Conservation (phyloP, 2,888 invertebrate genomes). For the Rotaria macrura region DNA sequence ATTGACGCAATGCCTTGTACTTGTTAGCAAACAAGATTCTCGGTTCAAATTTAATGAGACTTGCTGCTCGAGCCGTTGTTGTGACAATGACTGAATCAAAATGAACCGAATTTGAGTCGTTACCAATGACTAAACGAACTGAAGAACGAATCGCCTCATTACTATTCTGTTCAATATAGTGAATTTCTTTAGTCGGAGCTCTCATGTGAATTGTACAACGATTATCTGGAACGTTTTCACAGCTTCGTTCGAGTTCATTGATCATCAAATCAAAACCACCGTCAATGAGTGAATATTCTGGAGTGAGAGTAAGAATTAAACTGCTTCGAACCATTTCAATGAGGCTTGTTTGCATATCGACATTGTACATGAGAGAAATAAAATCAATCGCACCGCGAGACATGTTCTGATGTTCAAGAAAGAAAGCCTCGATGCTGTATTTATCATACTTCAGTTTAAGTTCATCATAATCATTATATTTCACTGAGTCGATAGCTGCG, state of each 20-base stretch:
- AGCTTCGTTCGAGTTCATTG: background rate
- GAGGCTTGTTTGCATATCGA: background rate
- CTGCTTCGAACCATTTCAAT: background rate
- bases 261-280: background rate
- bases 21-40: background rate
- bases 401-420: background rate
- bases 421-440: background rate
- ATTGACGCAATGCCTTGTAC: background rate
- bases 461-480: background rate
- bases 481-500: background rate
- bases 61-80: background rate
- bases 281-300: background rate
- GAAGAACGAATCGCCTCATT: background rate
- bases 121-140: background rate
- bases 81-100: background rate
- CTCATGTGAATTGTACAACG: background rate
- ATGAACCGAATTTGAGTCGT: background rate
- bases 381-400: background rate
- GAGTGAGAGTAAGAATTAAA: background rate
- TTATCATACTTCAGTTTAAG: background rate
- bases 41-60: background rate
- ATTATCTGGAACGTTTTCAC: background rate
- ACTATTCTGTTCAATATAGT: background rate
- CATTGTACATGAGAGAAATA: background rate
- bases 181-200: background rate